Evolutionary conservation across 2,888 invertebrate genomes (phyloP), one percentile per base, ranked within the genome.

Genomic region (Cancer borealis): DNA sequence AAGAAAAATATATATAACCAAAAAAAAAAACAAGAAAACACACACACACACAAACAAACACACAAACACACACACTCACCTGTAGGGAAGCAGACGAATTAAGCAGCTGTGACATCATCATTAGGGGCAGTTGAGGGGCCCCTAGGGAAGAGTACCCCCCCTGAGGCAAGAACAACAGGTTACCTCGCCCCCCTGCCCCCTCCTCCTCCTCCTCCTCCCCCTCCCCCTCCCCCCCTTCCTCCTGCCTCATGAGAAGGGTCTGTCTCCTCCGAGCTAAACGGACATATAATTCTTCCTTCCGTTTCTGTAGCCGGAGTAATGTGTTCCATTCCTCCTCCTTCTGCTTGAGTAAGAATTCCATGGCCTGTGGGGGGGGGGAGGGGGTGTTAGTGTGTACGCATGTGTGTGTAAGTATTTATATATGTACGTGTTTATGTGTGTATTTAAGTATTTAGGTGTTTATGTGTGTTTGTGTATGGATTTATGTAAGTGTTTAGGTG

Each of bases 281-380:
- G 30, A 93, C 73, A 46, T 92, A 93, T 30, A 95, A 84, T 39
- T 96, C 96, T 66, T 96, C 95, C 84, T 96, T 96, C 21, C 93
- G 91, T 46, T 96, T 96, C 60, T 93, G 95, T 8, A 95, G 54
- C 46, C 95, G 93, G 1, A 96, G 92, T 17, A 96, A 89, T 5
- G 92, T 87, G 88, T 96, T 95, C 96, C 96, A 96, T 87, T 96
- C 96, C 84, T 95, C 95, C 88, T 96, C 96, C 60, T 96, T 96
- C 92, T 95, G 95, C 60, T 93, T 93, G 6, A 95, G 45, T 47
- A 95, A 88, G 60, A 94, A 91, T 30, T 95, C 95, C 88, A 96
- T 39, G 0, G 93, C 95, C 96, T 95, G 84, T 0, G 30, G 10
- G 84, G 12, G 30, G 10, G 21, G 66, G 21, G n/a, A n/a, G 14